Evolutionary conservation across 1,140 invertebrate species (phyloP), one percentile per base, ranked within the genome.

Genomic region (Atta colombica): DNA sequence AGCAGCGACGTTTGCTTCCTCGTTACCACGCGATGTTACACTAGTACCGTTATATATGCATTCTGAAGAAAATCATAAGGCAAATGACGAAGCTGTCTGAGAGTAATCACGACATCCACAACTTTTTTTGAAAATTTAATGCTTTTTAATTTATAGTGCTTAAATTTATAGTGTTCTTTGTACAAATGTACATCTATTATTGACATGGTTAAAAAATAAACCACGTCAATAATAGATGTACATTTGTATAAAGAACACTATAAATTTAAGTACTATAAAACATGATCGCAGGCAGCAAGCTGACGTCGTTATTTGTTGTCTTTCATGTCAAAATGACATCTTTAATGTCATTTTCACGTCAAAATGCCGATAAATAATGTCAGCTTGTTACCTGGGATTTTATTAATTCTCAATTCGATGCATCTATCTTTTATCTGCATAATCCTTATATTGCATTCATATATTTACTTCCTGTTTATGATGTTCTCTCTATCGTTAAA

Each of bases 1-100:
- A 65, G 7, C 31, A 25, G 39, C 63, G 18, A 66, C 25, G 21
- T 81, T 80, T 35, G 14, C 49, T 69, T 80, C 7, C 51, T 81
- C 49, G 28, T 81, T 81, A 39, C 49, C 77, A 55, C 65, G 39
- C 61, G 45, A 16, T 80, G 45, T 81, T 81, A 80, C 65, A 69
- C 14, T 25, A 25, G 77, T 80, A 71, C 77, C 77, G 77, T 81
- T 81, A 81, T 7, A 21, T 39, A 21, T 39, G 49, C 49, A 81
- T 81, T 71, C 49, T 25, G 49, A 55, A 55, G 77, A 81, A 81
- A 71, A 81, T 55, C 65, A 39, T 25, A 58, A 71, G 16, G 31
- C 49, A 65, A 71, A 81, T 71, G 65, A 71, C 49, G 31, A 81
- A 71, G 65, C 65, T 58, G 65, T 81, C 58, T 16, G 21, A 63